These are phyloP conservation scores for Cichladusa arquata DNA, from an alignment of 2,113 vertebrate species.

Conservation along the genomic window DNA sequence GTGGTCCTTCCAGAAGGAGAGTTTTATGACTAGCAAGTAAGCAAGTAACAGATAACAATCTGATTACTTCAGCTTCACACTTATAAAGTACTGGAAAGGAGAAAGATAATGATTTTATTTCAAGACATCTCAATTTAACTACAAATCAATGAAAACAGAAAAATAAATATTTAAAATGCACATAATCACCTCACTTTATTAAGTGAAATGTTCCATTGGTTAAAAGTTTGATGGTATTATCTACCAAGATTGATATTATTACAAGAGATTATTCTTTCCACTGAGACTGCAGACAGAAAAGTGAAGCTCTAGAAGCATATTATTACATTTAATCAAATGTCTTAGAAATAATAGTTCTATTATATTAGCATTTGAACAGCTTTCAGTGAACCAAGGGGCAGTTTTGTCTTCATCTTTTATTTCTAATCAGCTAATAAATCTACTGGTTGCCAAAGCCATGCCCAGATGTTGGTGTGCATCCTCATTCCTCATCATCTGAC, in stretches of 20 bases:
- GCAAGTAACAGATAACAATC: neutral
- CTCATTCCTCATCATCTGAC: conserved; percentile 54
- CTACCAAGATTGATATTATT: conserved; percentile 15
- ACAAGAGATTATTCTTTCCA: conserved; percentile 19
- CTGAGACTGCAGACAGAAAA: conserved; percentile 9
- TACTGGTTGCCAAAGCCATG: neutral
- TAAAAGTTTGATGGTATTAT: conserved; percentile 24
- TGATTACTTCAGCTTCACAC: neutral
- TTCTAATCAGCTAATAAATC: conserved; percentile 63
- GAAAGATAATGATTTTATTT: neutral
- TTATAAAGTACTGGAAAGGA: neutral
- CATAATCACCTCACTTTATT: neutral
- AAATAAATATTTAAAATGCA: neutral
- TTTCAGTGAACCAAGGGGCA: conserved; percentile 17
- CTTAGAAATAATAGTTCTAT: conserved; percentile 61
- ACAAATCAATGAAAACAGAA: neutral
- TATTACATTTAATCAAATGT: conserved; percentile 51
- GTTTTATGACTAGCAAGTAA: neutral
- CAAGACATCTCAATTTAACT: neutral
- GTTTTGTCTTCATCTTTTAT: conserved; percentile 58
- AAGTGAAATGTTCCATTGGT: neutral
- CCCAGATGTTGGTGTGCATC: neutral
- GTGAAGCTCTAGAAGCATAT: neutral
- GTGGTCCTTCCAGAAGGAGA: neutral
- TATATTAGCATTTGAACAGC: conserved; percentile 63